Evolutionary conservation across 2,113 vertebrate genomes (phyloP).

Genomic region (Psilopsiagon aymara): DNA sequence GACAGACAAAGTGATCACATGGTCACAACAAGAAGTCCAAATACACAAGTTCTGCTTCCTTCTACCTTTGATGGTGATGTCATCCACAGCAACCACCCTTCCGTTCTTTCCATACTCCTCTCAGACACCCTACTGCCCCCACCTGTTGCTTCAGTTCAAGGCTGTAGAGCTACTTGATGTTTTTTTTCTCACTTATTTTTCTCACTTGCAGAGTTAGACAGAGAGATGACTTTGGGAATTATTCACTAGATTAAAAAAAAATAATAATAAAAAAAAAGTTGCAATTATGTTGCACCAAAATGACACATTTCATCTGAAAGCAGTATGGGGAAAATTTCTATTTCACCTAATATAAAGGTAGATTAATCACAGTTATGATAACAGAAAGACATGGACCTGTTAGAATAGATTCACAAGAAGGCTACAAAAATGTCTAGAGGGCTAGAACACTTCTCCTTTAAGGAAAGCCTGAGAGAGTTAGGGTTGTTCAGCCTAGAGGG

Average conservation of each 20-base stretch:
- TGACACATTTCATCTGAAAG: not conserved
- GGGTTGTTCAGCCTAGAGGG: not conserved
- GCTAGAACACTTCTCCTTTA: not conserved
- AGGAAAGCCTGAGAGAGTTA: not conserved
- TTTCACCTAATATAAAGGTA: not conserved
- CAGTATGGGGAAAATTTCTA: not conserved
- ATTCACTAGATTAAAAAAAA: not conserved
- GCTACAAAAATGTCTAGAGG: not conserved
- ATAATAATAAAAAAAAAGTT: not conserved
- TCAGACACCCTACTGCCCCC: not conserved
- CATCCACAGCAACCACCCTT: not conserved
- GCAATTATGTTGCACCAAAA: not conserved
- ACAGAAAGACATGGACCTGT: not conserved
- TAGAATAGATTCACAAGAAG: not conserved
- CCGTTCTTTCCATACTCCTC: not conserved
- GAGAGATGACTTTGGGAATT: not conserved
- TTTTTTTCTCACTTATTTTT: not conserved
- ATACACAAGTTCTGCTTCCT: not conserved
- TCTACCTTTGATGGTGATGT: not conserved
- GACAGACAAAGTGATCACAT: not conserved
- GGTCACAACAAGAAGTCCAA: not conserved
- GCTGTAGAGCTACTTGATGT: not conserved
- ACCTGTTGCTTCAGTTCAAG: not conserved
- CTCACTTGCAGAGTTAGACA: not conserved
- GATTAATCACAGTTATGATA: not conserved